Conservation (phyloP, 2,888 invertebrate species). For the Plebejus anna region DNA sequence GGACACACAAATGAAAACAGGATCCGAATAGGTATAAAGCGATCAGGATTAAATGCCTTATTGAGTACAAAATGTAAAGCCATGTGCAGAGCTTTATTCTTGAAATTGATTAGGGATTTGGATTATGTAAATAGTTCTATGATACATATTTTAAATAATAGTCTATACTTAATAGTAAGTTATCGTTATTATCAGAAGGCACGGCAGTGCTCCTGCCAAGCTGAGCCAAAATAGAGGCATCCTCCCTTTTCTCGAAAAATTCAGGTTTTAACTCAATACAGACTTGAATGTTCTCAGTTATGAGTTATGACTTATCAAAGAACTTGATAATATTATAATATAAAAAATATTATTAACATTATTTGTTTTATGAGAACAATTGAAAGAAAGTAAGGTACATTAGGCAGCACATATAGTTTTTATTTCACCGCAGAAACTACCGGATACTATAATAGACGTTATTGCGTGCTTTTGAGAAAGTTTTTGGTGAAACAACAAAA, state of each 20-base stretch:
- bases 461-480: conserved; percentile 1
- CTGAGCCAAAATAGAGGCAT: not conserved
- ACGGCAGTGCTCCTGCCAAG: no score
- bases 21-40: conserved; percentile 39
- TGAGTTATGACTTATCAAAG: no score
- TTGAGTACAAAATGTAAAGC: not conserved
- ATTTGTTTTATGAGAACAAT: no score
- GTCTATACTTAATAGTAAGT: no score
- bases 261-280: no score
- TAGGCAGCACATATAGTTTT: not conserved
- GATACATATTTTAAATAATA: no score
- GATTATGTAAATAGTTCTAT: not conserved
- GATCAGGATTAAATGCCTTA: not conserved
- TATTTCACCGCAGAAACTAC: conserved; percentile 17
- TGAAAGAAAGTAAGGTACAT: not conserved
- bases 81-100: not conserved
- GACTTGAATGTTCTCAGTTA: no score
- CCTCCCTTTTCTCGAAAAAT: no score
- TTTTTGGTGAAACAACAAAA: conserved; percentile 2
- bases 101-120: not conserved
- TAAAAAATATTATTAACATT: not conserved
- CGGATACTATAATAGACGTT: not conserved
- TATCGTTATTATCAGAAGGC: no score
- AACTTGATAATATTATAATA: no score
- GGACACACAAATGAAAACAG: conserved; percentile 43